Base-by-base conservation (phyloP, 1,140 invertebrate species). In the Monomorium pharaonis region DNA sequence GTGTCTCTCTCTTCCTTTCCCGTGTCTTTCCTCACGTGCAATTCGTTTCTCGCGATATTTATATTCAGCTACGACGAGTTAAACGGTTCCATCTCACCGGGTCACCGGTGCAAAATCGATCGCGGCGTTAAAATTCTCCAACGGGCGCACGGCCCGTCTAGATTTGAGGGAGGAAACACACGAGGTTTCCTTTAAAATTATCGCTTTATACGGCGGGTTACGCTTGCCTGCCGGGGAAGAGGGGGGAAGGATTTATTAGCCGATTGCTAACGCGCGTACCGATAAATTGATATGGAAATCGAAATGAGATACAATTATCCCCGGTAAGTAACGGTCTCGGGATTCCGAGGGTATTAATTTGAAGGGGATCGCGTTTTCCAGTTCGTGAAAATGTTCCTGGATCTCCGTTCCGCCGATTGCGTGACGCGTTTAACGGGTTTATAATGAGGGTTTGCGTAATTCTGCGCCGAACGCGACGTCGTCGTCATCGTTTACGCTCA, bases 371-470 rank as follows among this genome's bases (percentile, higher is more conserved):
- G n/a, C 33, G 30, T 63, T 51, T 49, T 63, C 80, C 10, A 47
- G 21, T 49, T 24, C 49, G 16, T 81, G 78, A 72, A 88, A 88
- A 81, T 88, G 58, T 76, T 76, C 60, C 37, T 85, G 47, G 16
- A 75, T 69, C 47, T 30, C n/a, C 56, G 42, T 54, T 51, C 27
- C 60, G 21, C 27, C 18, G 87, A 80, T 89, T 88, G 69, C 76
- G 69, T 30, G 85, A 21, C 30, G 18, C 16, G 60, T 51, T 78
- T 54, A 85, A 65, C 49, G 60, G 51, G 14, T 63, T 74, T 67
- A 75, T 67, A 72, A 80, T 47, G 12, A 33, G 16, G 27, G 75
- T 88, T 89, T 86, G 83, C 86, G 87, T 86, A 88, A 88, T 89
- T 75, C 54, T 60, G 33, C 14, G 44, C 42, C 18, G 30, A 51